Percentiles rank a stretch among this genome's conserved stretches.
phyloP scores from a whole-genome alignment of 2,888 invertebrate genomes.

The Crematogaster levior region DNA sequence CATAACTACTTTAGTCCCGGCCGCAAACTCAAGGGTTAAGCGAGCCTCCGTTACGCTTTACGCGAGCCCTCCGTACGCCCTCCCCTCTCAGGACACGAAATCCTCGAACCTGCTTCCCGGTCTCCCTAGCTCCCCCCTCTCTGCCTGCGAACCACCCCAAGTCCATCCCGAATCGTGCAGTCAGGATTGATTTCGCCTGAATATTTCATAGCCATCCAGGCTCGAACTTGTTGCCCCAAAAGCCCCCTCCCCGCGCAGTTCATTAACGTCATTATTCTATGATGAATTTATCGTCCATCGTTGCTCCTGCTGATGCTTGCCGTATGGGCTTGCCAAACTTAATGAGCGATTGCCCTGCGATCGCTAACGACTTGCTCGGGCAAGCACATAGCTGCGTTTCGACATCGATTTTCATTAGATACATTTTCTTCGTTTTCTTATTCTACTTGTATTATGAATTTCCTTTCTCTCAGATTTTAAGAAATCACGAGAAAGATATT shows the following conservation, averaged over 20 bases:
- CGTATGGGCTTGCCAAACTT: slow-evolving; percentile 73
- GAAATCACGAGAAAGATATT: slow-evolving; percentile 9
- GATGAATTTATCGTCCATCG: slow-evolving; percentile 77
- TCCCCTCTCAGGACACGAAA: slow-evolving; percentile 64
- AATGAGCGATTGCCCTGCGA: slow-evolving; percentile 73
- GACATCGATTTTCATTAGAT: slow-evolving; percentile 7
- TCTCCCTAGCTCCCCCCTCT: slow-evolving; percentile 54
- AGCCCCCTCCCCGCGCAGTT: slow-evolving; percentile 66
- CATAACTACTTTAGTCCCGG: slow-evolving; percentile 85
- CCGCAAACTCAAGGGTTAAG: slow-evolving; percentile 86
- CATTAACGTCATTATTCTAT: slow-evolving; percentile 82
- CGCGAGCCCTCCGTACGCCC: slow-evolving; percentile 71
- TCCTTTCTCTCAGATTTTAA: background rate
- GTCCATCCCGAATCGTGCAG: slow-evolving; percentile 72
- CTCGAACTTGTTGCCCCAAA: slow-evolving; percentile 78
- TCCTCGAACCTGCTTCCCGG: slow-evolving; percentile 65
- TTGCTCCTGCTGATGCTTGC: slow-evolving; percentile 57
- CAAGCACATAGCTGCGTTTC: slow-evolving; percentile 2
- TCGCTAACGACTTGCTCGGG: slow-evolving; percentile 62
- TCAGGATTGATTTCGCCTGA: slow-evolving; percentile 84
- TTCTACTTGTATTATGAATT: background rate
- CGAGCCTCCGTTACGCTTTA: slow-evolving; percentile 81
- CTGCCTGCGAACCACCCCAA: slow-evolving; percentile 52
- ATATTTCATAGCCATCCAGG: slow-evolving; percentile 82
- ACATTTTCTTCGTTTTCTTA: background rate